Base-by-base conservation (phyloP, 92 coral and sea anemone genomes). In the Porites lobata region DNA sequence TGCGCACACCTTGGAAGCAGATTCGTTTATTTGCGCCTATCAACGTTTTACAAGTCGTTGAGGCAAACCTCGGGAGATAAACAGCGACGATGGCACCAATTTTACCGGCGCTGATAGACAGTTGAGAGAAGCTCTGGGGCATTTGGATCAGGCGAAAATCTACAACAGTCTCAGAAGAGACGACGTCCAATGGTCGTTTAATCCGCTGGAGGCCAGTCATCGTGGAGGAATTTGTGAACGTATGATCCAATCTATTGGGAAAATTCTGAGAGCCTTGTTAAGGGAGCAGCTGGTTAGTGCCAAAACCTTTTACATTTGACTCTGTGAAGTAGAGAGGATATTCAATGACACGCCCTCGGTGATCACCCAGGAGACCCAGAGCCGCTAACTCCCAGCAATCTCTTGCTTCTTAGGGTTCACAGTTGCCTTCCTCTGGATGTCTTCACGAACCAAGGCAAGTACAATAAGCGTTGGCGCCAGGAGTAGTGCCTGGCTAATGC, bases 191-290 rank as follows among this genome's bases (percentile, higher is more conserved):
- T 77, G 89, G 89, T 64, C 8, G 8, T 86, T 77, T 19, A 86
- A 77, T 65, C 91, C 83, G 0, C 91, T 78, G 80, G 24, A 22
- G 24, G 24, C 24, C 24, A 22, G 24, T 22, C 24, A 22, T 22
- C 24, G 57, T 6, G 91, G 94, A 24, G 94, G 94, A 18, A 71
- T 86, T 29, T 89, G 88, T 90, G 88, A 92, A 29, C 71, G 57
- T 52, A 52, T 52, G 57, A 6, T 52, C 57, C 57, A 9, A 6
- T 52, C 57, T 6, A 9, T 6, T 22, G 8, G 57, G 10, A 52
- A 52, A 9, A 52, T 9, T 6, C 10, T 52, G 57, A 52, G 57
- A 6, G 57, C 57, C 57, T 9, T 52, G 57, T 52, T 52, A 52
- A 52, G 10, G 57, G 57, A 52, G 57, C 57, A 52, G 57, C 10